phyloP scores from a whole-genome alignment of 2,797 vertebrate genomes.

The Petrocephalus sullivani region DNA sequence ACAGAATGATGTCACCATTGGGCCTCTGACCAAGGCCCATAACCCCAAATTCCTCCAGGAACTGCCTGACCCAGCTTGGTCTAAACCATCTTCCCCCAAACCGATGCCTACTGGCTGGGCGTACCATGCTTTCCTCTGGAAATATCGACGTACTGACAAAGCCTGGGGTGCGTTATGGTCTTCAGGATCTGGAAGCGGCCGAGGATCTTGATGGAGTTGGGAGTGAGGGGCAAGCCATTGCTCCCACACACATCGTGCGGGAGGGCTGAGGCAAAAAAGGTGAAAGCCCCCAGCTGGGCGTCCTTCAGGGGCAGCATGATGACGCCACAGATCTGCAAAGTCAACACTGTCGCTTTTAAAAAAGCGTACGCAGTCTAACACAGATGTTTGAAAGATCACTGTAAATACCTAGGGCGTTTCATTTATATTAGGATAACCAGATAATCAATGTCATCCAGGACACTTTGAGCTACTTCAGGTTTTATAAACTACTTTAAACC shows the following conservation, averaged over 20 bases:
- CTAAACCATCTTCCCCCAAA: background rate
- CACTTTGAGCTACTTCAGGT: too few relatives aligned
- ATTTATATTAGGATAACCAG: background rate
- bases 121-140: slow-evolving; percentile 92
- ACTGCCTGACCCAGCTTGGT: background rate
- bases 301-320: slow-evolving; percentile 84
- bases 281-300: slow-evolving; percentile 87
- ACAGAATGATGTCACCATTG: background rate
- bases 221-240: slow-evolving; percentile 94
- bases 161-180: slow-evolving; percentile 84
- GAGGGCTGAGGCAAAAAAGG: slow-evolving; percentile 95
- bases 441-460: too few relatives aligned
- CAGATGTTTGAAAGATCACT: background rate
- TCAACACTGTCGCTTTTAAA: background rate
- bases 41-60: background rate
- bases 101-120: slow-evolving; percentile 14
- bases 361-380: background rate
- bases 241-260: slow-evolving; percentile 97
- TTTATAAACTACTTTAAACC: too few relatives aligned
- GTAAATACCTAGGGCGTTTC: background rate
- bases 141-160: slow-evolving; percentile 96
- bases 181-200: slow-evolving; percentile 97
- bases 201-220: slow-evolving; percentile 97
- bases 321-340: background rate
- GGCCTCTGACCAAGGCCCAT: background rate